Conservation (phyloP, 2,797 vertebrate genomes). For the Otolemur crassicaudatus region DNA sequence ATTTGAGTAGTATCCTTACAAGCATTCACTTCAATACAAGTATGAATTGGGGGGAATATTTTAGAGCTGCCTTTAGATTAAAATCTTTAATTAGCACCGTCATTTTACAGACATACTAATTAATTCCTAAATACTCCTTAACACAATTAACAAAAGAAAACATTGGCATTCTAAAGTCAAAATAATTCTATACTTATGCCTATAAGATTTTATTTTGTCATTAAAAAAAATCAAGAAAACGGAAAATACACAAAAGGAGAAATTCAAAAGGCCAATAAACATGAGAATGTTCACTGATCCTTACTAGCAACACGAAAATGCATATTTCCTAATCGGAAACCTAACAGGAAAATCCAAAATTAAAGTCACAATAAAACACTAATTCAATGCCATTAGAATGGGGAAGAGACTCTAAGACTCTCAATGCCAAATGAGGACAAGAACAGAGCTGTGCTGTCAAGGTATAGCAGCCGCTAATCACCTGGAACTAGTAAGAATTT, state of each 20-base stretch:
- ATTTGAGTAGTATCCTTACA: not conserved
- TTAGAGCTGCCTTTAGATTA: conserved; percentile 50
- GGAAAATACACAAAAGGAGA: not conserved
- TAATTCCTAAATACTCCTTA: conserved; percentile 11
- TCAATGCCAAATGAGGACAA: conserved; percentile 1
- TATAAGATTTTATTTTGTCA: not conserved
- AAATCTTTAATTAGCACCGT: conserved; percentile 37
- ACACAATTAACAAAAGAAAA: not conserved
- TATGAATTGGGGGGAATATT: not conserved
- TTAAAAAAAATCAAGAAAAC: not conserved
- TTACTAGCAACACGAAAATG: not conserved
- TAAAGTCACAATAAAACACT: conserved; percentile 15
- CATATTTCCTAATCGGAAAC: conserved; percentile 9
- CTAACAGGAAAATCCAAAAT: conserved; percentile 27
- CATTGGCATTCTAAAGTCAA: conserved; percentile 8
- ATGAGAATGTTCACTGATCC: not conserved
- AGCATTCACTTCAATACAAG: conserved; percentile 38
- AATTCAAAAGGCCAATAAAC: not conserved
- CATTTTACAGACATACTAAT: not conserved
- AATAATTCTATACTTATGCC: conserved; percentile 17
- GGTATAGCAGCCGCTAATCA: not conserved
- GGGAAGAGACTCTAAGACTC: not conserved
- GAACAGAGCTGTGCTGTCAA: not conserved
- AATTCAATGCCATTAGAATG: not conserved
- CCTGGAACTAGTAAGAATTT: not conserved